Base-by-base conservation (phyloP, 2,113 vertebrate species). In the Pseudorhombus dupliciocellatus region DNA sequence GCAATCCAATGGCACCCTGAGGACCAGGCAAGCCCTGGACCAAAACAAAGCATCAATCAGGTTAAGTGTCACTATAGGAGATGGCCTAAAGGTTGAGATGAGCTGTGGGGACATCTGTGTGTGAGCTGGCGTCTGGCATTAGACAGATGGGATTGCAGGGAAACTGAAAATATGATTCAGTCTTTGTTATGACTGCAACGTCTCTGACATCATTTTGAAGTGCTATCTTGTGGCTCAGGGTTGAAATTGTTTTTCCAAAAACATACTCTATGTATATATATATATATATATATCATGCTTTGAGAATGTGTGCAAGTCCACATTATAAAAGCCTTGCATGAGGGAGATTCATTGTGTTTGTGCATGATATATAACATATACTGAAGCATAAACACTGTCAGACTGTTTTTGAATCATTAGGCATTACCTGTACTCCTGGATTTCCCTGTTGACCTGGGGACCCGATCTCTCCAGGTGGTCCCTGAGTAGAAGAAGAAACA, bases 361-460 rank as follows among this genome's bases (percentile, higher is more conserved):
- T 52, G 14, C 8, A 20, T 37, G 55, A 26, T 53, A 10, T 53
- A 24, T 16, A 51, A 22, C 10, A 10, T 22, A 51, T 48, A 37
- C 25, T 30, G 15, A 64, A 44, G 30, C 10, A 37, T 21, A 4
- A 34, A 56, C 44, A 21, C 24, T 58, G 16, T 52, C 7, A 42
- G 11, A 24, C 5, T 51, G 25, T 7, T 14, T 63, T 21, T 68
- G 8, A 55, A 3, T 21, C 20, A 6, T 12, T 79, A 16, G 5
- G 18, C 16, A 34, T 12, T 90, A 98, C 97, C 93, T 97, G 95
- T 1, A 88, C 80, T 30, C 97, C 96, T 0, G 96, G 96, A 74
- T 94, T 96, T 53, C 97, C 97, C 74, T 97, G 97, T 74, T 98
- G 97, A 58, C 97, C 97, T 0, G 93, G 90, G 10, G 96, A 93